Conservation (phyloP, 2,888 invertebrate species). For the Acanthosepion esculentum region DNA sequence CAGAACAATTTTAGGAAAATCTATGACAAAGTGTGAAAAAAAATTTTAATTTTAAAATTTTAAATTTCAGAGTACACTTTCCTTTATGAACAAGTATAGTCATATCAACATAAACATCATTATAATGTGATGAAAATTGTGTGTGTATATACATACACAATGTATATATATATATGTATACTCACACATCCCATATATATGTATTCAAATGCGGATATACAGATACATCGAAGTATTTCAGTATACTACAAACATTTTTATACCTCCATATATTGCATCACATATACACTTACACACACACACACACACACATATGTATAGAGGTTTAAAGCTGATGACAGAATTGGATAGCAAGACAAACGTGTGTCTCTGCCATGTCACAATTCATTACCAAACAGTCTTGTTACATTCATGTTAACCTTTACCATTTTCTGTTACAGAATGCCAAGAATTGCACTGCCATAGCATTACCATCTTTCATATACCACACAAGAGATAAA, state of each 20-base stretch:
- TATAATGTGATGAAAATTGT: background rate
- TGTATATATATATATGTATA: background rate
- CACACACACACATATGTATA: background rate
- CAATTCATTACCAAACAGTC: background rate
- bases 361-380: background rate
- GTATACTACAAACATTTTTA: too few relatives aligned
- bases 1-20: too few relatives aligned
- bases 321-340: background rate
- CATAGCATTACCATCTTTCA: background rate
- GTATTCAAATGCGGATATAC: background rate
- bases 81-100: too few relatives aligned
- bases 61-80: too few relatives aligned
- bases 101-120: too few relatives aligned
- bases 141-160: background rate
- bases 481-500: background rate
- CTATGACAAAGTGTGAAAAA: too few relatives aligned
- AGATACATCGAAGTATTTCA: too few relatives aligned
- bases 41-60: too few relatives aligned
- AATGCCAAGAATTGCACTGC: background rate
- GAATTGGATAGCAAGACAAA: background rate
- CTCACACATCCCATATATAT: background rate
- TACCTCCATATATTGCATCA: too few relatives aligned
- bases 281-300: background rate
- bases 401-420: background rate
- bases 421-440: conserved; percentile 17